Percentiles rank a stretch among this genome's conserved stretches.
Conservation (phyloP, 2,888 invertebrate species). For the Cerastis rubricosa region DNA sequence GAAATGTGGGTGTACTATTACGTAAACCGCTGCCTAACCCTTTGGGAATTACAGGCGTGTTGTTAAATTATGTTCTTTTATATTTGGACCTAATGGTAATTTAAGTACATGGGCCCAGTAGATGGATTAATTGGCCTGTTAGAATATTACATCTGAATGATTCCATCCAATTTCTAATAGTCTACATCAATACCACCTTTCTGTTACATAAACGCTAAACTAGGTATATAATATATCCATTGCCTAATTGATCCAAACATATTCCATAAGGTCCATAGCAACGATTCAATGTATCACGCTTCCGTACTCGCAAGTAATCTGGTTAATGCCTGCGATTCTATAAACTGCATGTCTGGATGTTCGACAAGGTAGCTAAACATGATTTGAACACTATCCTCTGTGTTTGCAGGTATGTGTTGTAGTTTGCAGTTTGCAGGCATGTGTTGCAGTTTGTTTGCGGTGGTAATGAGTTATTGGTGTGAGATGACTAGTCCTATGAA, state of each 20-base stretch:
- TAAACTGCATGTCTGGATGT: slow-evolving; percentile 33
- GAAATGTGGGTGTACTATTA: too few relatives aligned
- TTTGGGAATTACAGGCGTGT: not conserved
- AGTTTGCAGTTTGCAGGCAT: not conserved
- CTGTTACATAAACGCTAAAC: not conserved
- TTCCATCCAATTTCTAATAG: not conserved
- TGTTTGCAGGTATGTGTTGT: not conserved
- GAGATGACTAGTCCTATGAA: not conserved
- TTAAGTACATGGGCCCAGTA: not conserved
- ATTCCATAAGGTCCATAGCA: not conserved
- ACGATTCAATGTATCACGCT: slow-evolving; percentile 14
- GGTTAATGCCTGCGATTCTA: slow-evolving; percentile 30
- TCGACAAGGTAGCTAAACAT: slow-evolving; percentile 39
- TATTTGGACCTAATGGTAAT: not conserved
- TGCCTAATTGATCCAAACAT: not conserved
- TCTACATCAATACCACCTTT: not conserved
- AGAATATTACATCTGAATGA: not conserved
- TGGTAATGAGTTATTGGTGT: not conserved
- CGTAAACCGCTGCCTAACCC: too few relatives aligned
- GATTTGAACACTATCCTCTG: slow-evolving; percentile 19
- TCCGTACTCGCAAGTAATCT: slow-evolving; percentile 37
- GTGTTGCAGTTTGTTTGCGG: not conserved
- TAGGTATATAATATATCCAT: too few relatives aligned
- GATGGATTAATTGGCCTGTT: not conserved
- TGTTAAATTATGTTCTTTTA: not conserved